These are phyloP conservation scores for Todiramphus saurophagus DNA, from an alignment of 2,113 vertebrate genomes.

Conservation along the genomic window DNA sequence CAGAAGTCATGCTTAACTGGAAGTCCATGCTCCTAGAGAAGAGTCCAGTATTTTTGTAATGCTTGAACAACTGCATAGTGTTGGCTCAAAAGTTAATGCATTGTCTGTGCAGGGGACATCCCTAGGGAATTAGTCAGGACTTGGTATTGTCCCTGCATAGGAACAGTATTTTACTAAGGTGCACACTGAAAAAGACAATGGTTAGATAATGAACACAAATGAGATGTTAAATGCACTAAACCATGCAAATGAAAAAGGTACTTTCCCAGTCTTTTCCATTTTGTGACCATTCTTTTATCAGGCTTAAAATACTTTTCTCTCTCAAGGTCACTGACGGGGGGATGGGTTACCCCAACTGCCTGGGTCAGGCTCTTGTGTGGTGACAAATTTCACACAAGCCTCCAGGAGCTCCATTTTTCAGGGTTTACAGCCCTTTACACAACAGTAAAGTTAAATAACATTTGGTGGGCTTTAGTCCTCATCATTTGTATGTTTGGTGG, in stretches of 20 bases:
- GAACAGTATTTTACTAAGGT: neutral
- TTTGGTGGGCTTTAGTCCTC: neutral
- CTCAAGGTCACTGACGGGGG: neutral
- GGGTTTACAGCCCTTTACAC: slow-evolving; percentile 63
- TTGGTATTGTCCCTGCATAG: neutral
- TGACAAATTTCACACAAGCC: neutral
- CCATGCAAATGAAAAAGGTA: slow-evolving; percentile 43
- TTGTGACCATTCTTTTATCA: neutral
- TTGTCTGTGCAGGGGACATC: neutral
- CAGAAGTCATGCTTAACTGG: neutral
- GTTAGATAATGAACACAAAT: slow-evolving; percentile 1
- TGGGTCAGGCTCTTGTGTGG: neutral
- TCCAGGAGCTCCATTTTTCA: slow-evolving; percentile 46
- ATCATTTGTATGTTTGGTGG: neutral
- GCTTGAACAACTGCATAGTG: neutral
- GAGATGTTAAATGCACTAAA: slow-evolving; percentile 34
- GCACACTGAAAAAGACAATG: neutral
- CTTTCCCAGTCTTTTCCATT: neutral
- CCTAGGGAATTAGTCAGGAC: neutral
- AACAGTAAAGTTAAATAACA: neutral
- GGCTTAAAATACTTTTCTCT: neutral
- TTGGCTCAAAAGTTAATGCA: neutral
- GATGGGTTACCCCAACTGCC: neutral
- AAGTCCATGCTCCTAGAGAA: neutral
- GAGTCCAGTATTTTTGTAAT: neutral